These are phyloP conservation scores for Amblyopsis rosae DNA, from an alignment of 2,113 vertebrate species.

Conservation along the genomic window DNA sequence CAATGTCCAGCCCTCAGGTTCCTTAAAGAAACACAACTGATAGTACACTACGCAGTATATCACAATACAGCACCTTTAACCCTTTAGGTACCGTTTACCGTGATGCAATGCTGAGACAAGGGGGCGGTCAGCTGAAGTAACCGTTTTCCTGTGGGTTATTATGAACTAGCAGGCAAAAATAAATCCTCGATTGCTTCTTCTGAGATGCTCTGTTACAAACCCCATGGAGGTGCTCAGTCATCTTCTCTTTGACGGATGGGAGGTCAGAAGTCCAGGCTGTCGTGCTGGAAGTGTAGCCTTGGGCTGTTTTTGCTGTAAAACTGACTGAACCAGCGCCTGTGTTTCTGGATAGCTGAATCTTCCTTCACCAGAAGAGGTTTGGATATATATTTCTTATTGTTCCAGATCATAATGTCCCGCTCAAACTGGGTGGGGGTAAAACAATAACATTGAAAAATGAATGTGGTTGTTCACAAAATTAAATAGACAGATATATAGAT, in stretches of 20 bases:
- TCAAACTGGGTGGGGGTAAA: slow-evolving; percentile 76
- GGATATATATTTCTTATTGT: slow-evolving; percentile 82
- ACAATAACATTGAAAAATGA: neutral
- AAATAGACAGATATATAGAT: too few species aligned
- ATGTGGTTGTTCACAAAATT: too few species aligned
- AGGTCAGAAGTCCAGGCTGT: slow-evolving; percentile 79
- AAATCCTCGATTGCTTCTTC: neutral
- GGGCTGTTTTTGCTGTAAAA: slow-evolving; percentile 82
- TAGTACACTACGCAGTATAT: too few species aligned
- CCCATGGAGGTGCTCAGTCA: neutral
- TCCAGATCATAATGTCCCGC: slow-evolving; percentile 85
- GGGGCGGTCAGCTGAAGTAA: too few species aligned
- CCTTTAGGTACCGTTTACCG: too few species aligned
- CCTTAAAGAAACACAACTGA: too few species aligned
- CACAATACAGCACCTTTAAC: too few species aligned
- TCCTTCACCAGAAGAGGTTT: slow-evolving; percentile 83
- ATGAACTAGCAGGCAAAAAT: slow-evolving; percentile 1
- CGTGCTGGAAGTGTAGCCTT: slow-evolving; percentile 47
- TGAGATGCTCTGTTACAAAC: neutral
- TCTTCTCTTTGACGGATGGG: neutral
- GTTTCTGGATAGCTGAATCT: slow-evolving; percentile 78
- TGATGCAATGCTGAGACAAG: too few species aligned
- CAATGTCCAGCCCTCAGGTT: too few species aligned
- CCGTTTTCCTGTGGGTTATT: too few species aligned
- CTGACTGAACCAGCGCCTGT: slow-evolving; percentile 83